Evolutionary conservation across 2,797 vertebrate genomes (phyloP), one percentile per base, ranked within the genome.

Genomic region (Siniperca obscura): DNA sequence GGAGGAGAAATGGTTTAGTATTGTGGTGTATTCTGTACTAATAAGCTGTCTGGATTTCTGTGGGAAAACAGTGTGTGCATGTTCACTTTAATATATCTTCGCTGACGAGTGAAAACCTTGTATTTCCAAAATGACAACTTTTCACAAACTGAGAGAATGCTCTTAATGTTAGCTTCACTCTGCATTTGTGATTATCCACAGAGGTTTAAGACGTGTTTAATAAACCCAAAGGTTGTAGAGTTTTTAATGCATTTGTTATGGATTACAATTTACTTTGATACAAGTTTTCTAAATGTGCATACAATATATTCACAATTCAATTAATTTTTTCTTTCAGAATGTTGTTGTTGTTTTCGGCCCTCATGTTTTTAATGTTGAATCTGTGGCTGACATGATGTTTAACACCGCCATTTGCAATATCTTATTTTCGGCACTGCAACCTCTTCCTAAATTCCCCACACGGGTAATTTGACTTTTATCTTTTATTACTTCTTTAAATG

Each of bases 21-120:
- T 36, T 72, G 65, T 0, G 60, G 66, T 70, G 65, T 56, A 21
- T 76, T 83, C 62, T 27, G 53, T 16, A 30, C 72, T 62, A 73
- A 68, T 65, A 82, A 67, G 62, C 57, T 30, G 69, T 68, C 62
- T 83, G 56, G 61, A 53, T 19, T 52, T 67, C 78, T 65, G 77
- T 82, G 84, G 62, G 72, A 85, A 83, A 78, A 44, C 34, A 11
- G 38, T 48, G 48, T 30, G 70, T 71, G 61, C 21, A 22, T 84
- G 62, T 70, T 66, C 34, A 38, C 57, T 52, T 55, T 50, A 42
- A 75, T n/a, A 13, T 21, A 36, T 75, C 16, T 73, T 22, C 3
- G 1, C 38, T 8, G 67, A 66, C 4, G 11, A 59, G 40, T 27
- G 25, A 70, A 57, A 64, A 40, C 12, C 16, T 30, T 36, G 1